Evolutionary conservation across 2,797 vertebrate genomes (phyloP), one percentile per base, ranked within the genome.

Genomic region (Discoglossus pictus): DNA sequence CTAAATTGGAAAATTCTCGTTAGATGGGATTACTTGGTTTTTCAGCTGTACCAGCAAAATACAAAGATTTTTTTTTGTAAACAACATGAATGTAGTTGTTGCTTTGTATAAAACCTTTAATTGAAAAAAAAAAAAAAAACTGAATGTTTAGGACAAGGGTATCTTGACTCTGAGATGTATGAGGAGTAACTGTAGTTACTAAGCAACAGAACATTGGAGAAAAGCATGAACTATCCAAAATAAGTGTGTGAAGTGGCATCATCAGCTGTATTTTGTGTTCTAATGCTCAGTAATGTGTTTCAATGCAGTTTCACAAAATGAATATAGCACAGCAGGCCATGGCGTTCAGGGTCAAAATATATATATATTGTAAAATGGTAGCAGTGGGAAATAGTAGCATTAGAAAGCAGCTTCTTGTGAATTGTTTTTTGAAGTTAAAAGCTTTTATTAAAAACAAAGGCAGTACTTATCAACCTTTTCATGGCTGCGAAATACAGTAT

Each of bases 181-280:
- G 74, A 67, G 61, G 24, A 21, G 73, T 65, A 73, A 74, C 74
- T 74, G 34, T 63, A 35, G 76, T 79, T 80, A 77, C 77, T 63
- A 73, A 54, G 79, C 76, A 82, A 79, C 74, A 7, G n/a, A 63
- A 44, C 67, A 71, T 63, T 75, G 68, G 42, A 68, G 61, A 36
- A 10, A 2, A 36, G 44, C 20, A 47, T 2, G 18, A 18, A 16
- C 9, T 13, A 72, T 50, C 63, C 47, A 67, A 48, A 71, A 66
- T 36, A 47, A 61, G 52, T 64, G 36, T 39, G 68, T 65, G 63
- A 9, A 54, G 42, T 60, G 59, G 39, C 56, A 74, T 72, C 9
- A 18, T 53, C 38, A 36, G 4, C 7, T 21, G 40, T 21, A 36
- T 36, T 18, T 27, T 17, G 9, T 44, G 24, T 18, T 34, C 5